These are phyloP conservation scores for Pantala flavescens DNA, from an alignment of 1,140 invertebrate genomes.

Conservation along the genomic window DNA sequence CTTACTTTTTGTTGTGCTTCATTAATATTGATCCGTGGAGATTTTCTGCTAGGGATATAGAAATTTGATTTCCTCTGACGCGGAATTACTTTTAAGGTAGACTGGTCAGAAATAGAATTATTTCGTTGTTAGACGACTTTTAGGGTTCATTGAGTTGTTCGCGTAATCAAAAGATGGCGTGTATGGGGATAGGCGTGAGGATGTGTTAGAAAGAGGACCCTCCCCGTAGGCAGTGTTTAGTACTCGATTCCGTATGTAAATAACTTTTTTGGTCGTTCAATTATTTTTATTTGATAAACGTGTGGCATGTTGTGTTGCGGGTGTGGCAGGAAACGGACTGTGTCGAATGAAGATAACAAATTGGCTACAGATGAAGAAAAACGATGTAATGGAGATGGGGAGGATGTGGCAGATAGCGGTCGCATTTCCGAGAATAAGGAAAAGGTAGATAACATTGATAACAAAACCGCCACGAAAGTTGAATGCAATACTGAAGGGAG, in stretches of 20 bases:
- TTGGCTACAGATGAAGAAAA: background rate
- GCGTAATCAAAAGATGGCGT: conserved; percentile 1
- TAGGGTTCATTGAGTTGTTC: background rate
- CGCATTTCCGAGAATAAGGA: background rate
- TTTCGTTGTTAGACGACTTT: background rate
- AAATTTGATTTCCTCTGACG: too few species aligned
- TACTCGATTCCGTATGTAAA: background rate
- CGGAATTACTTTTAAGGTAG: too few species aligned
- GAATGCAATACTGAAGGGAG: background rate
- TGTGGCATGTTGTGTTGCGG: conserved; percentile 3
- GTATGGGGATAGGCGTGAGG: background rate
- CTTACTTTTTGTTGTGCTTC: too few species aligned
- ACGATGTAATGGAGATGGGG: background rate
- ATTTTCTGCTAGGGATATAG: too few species aligned
- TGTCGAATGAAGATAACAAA: background rate
- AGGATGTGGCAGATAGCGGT: background rate
- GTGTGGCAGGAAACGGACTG: conserved; percentile 6
- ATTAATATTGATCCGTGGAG: too few species aligned
- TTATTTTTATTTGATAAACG: background rate
- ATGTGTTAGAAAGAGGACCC: background rate
- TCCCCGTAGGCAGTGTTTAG: too few species aligned
- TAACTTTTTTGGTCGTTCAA: background rate
- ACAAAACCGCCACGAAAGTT: background rate
- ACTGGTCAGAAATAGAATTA: background rate
- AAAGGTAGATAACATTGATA: background rate